Base-by-base conservation (phyloP, 2,888 invertebrate species). In the Tuberolachnus salignus region DNA sequence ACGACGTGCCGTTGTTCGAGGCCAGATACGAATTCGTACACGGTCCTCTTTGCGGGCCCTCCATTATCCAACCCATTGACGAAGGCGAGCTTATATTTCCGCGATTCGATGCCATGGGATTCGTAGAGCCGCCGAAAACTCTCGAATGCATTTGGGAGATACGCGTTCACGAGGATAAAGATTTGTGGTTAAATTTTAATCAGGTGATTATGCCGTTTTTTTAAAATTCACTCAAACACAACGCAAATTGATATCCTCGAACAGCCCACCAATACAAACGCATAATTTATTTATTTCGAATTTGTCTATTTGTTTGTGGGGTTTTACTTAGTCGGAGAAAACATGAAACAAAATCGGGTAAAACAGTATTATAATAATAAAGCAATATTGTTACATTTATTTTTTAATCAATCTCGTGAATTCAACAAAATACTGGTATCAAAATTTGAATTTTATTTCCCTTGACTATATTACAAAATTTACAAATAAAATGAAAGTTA, bases 21-120 rank as follows among this genome's bases (percentile, higher is more conserved):
- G 95, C 95, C 0, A 89, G 90, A 8, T 96, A 94, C 84, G 94
- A 94, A 84, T 95, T 95, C 84, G 93, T 94, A 1, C 95, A 95
- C 83, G 94, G 94, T 1, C 94, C 94, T 0, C 87, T 94, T 0
- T 95, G 95, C 84, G 95, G 95, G 0, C 94, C 94, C 0, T 91
- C 94, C 0, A 89, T 92, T 4, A 86, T 94, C 66, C 91, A 92
- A 10, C 92, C 94, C 0, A 90, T 91, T 0, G 91, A 92, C 1
- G 94, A 94, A 83, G 82, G 82, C 10, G 80, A 81, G 19, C 51
- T 82, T 1, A 44, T 73, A 42, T 82, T 81, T 23, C 82, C 82
- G 14, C 74, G 78, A 16, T 81, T 63, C 13, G 81, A 82, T 21
- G 81, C 81, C 16, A 64, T 94, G 67, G 87, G 87, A n/a, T 87